Base-by-base conservation (phyloP, 1,140 invertebrate genomes). In the Drosophila truncata region DNA sequence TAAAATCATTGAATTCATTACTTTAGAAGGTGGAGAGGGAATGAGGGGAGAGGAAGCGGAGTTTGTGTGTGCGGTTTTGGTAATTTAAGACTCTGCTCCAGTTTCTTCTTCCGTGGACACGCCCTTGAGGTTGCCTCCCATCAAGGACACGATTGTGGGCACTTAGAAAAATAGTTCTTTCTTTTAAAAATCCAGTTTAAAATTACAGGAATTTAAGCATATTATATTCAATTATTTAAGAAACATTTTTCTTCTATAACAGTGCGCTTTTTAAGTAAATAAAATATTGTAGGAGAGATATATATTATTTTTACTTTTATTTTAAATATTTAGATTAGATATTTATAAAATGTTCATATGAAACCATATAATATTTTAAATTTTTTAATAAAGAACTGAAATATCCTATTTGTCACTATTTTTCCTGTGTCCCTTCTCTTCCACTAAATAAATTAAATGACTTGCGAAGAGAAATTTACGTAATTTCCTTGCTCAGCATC, bases 1-100 rank as follows among this genome's bases (percentile, higher is more conserved):
- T 88, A 88, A 88, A 88, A 88, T 88, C 84, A 90, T 61, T 80
- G 84, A 88, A 88, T 84, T 84, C 84, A 87, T 86, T 85, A 85
- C 80, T 60, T 60, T 57, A 42, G 47, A 31, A 39, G 25, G 62
- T 8, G 27, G 23, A 52, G 23, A 31, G 10, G 46, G 39, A 29
- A 25, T 10, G 29, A 27, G 16, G 18, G 20, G 42, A 20, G 35
- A 47, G 27, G 14, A 33, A 35, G n/a, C 23, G 33, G 50, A 47
- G 62, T 41, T 33, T 60, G 47, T 55, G 46, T 69, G 54, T 66
- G 47, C 50, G 39, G 60, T 62, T 72, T 65, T 65, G 75, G 66
- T 79, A 88, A 88, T 88, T 87, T 87, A 88, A 88, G 82, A 52
- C 73, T 65, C 61, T 78, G 70, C 55, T 52, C 52, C 74, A 82